Evolutionary conservation across 2,113 vertebrate species (phyloP).

Genomic region (Columba livia): DNA sequence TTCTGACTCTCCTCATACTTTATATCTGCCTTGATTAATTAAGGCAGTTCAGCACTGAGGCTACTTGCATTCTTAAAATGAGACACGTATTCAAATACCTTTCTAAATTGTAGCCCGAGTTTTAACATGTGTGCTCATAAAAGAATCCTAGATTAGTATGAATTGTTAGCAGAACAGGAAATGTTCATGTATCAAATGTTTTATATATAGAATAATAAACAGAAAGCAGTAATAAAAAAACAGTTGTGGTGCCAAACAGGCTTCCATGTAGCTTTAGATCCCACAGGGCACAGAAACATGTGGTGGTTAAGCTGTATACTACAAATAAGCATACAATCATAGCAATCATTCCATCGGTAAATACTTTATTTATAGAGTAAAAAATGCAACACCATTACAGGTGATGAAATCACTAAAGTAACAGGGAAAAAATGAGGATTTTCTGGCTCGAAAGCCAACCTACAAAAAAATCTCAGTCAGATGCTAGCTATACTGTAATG

Average conservation of each 20-base stretch:
- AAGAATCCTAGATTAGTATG: not conserved
- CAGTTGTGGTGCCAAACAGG: not conserved
- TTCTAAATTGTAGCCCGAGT: not conserved
- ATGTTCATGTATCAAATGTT: not conserved
- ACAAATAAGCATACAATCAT: not conserved
- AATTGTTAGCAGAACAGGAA: constrained; percentile 16
- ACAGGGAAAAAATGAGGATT: not conserved
- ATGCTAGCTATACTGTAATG: not conserved
- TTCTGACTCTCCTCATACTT: not conserved
- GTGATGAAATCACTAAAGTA: not conserved
- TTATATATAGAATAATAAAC: constrained; percentile 26
- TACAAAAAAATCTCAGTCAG: not conserved
- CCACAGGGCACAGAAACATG: not conserved
- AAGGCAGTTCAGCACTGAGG: not conserved
- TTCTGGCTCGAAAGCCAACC: not conserved
- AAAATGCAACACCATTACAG: not conserved
- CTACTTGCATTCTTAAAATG: not conserved
- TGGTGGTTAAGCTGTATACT: not conserved
- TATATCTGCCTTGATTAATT: constrained; percentile 23
- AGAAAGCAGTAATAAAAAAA: not conserved
- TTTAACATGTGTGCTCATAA: not conserved
- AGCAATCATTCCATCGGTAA: not conserved
- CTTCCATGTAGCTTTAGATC: not conserved
- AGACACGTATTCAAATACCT: not conserved
- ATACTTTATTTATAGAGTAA: not conserved